Base-by-base conservation (phyloP, 2,888 invertebrate genomes). In the Scaptomyza tumidula region DNA sequence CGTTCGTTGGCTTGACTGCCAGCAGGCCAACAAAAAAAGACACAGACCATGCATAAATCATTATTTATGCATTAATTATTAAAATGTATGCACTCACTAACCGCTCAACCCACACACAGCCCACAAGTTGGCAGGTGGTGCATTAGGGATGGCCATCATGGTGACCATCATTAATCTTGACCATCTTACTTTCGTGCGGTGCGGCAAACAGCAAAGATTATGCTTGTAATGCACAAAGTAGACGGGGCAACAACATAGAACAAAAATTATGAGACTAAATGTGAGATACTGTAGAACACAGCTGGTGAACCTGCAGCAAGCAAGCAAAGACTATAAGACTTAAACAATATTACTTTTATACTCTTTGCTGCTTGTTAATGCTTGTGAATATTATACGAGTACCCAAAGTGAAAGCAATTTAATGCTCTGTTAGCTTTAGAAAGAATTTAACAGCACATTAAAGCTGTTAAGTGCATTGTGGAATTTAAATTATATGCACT, bases 21-120 rank as follows among this genome's bases (percentile, higher is more conserved):
- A 11, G 11, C 13, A n/a, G 37, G 7, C 39, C 39, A 39, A 39
- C 37, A 24, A 24, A 24, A 24, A 24, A 24, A 5, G 4, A 35
- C 37, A 39, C 14, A 49, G 24, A 54, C 62, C 50, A 67, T 69
- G 66, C 66, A 68, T 74, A 66, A 74, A 77, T 80, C 74, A 74
- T 80, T 83, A 83, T 65, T 77, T 75, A 59, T 64, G 59, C 70
- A 83, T 75, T 80, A 80, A 75, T 83, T 80, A 83, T 70, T 77
- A 60, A 83, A 69, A 64, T 58, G 65, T 41, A 71, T 70, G 49
- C 54, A 62, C 6, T 49, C 55, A 58, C 27, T 9, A 6, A 9
- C 33, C 49, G 16, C 13, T 14, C 37, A 7, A 10, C 3, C 35
- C 35, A 13, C 11, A 35, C 33, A 33, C 33, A 43, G 1, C 7